Percentiles rank a stretch among this genome's conserved stretches.
Conservation (phyloP, 2,888 invertebrate species). For the Agonopterix arenella region DNA sequence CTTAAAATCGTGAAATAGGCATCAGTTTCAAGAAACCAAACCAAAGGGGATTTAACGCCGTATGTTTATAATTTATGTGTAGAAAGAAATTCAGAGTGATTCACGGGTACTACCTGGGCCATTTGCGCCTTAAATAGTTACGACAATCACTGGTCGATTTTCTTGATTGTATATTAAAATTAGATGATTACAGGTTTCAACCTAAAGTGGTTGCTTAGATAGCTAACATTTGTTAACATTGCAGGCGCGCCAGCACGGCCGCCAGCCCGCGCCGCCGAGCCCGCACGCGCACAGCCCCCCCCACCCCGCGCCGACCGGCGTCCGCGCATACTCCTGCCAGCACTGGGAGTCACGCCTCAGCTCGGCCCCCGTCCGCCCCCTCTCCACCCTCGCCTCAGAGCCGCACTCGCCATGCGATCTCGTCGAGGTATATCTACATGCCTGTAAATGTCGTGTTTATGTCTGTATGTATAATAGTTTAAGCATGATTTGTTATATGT, state of each 20-base stretch:
- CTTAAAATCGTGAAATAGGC: no score
- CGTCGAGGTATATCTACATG: slow-evolving; percentile 60
- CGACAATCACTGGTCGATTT: background rate
- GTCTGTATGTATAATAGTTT: slow-evolving; percentile 30
- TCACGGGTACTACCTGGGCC: no score
- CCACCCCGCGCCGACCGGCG: slow-evolving; percentile 75
- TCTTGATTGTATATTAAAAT: no score
- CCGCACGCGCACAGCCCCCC: slow-evolving; percentile 70
- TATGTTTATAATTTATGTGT: no score
- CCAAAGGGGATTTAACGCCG: no score
- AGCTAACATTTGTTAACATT: no score
- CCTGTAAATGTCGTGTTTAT: slow-evolving; percentile 41
- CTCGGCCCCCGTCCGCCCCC: slow-evolving; percentile 65
- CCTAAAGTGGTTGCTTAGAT: no score
- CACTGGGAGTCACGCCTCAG: slow-evolving; percentile 77
- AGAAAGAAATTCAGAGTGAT: no score
- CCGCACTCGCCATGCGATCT: slow-evolving; percentile 62
- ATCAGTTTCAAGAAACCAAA: no score
- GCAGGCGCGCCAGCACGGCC: slow-evolving; percentile 75
- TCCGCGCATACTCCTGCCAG: slow-evolving; percentile 77
- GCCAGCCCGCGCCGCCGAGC: slow-evolving; percentile 71
- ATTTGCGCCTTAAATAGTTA: background rate
- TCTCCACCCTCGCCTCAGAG: slow-evolving; percentile 68
- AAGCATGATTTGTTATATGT: slow-evolving; percentile 29
- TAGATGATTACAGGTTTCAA: no score